Evolutionary conservation across 1,140 invertebrate species (phyloP), one percentile per base, ranked within the genome.

Genomic region (Drosophila trapezifrons): DNA sequence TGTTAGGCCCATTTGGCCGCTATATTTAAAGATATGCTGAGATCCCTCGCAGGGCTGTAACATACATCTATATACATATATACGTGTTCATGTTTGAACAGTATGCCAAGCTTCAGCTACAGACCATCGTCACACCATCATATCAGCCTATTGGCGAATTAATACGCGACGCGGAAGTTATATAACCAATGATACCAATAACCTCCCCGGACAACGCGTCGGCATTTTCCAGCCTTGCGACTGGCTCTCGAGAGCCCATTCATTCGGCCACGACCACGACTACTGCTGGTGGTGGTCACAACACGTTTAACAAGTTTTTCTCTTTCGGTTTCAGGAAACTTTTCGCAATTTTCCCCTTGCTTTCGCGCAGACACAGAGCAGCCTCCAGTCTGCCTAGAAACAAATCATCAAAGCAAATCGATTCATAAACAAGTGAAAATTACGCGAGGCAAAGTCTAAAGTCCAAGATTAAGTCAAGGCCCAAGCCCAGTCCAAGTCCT

Each of bases 241-340:
- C 47, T 10, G 45, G 22, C 46, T 8, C 29, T 29, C 13, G 13
- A n/a, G 15, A 13, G 35, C 35, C n/a, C n/a, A 37, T 37, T 37
- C 35, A 37, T 51, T 46, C 38, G 42, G 60, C 64, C 46, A 49
- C 66, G 54, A 65, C 58, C 54, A 71, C 67, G 51, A 65, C 52
- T 38, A 10, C 47, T 43, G 45, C 25, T 60, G 49, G 7, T 49
- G 51, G 45, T 67, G 76, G 60, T 71, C 66, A 67, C 84, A 87
- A 87, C 84, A 80, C 76, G 84, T 87, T 80, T 85, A 78, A 89
- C 84, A 78, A 89, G 84, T 87, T 84, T 75, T 84, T 84, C 76
- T 37, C 40, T 49, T 72, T 72, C 77, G 87, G 84, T 71, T 72
- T 71, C 85, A 87, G 84, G 84, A 87, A 87, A 89, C 80, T 87